Evolutionary conservation across 1,140 invertebrate species (phyloP), one percentile per base, ranked within the genome.

Genomic region (Hycleus cichorii): DNA sequence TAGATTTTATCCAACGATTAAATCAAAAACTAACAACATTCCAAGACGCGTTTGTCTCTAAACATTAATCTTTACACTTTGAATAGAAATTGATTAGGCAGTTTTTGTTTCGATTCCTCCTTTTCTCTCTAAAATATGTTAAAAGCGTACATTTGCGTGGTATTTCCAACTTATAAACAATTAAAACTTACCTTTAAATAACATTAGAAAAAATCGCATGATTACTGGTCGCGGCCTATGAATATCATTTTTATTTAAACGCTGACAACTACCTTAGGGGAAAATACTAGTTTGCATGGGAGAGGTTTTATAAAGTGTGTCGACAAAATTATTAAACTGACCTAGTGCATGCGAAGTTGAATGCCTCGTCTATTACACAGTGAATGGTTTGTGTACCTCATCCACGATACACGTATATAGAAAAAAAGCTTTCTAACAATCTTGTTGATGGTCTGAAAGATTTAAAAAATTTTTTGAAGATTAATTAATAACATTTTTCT

Each of bases 281-380:
- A 52, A 52, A 52, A 52, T 49, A 49, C 48, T 39, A 49, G 48
- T 25, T 52, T 44, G 50, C 50, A 53, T 45, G 50, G 50, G 50
- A 53, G 50, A 53, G 50, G 50, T 53, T 52, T 38, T 32, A 53
- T 45, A 53, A 53, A 53, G 42, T 53, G 42, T 53, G 51, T 53
- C 51, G 51, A 46, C 51, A 46, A 45, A 53, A 53, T 53, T 53
- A 53, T 53, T 53, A 53, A 53, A 53, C 51, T 53, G 51, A 53
- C 51, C 51, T 53, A 53, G 51, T 53, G 50, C 50, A 53, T 53
- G 50, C 50, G 40, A 53, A 53, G 50, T 53, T 53, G 50, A 53
- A 53, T 45, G 50, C 50, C 50, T 53, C 50, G 25, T 53, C 50
- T 53, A 53, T 53, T 45, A 45, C 50, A 44, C 27, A 53, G 46